Conservation (phyloP, 1,140 invertebrate genomes). For the Diprion similis region DNA sequence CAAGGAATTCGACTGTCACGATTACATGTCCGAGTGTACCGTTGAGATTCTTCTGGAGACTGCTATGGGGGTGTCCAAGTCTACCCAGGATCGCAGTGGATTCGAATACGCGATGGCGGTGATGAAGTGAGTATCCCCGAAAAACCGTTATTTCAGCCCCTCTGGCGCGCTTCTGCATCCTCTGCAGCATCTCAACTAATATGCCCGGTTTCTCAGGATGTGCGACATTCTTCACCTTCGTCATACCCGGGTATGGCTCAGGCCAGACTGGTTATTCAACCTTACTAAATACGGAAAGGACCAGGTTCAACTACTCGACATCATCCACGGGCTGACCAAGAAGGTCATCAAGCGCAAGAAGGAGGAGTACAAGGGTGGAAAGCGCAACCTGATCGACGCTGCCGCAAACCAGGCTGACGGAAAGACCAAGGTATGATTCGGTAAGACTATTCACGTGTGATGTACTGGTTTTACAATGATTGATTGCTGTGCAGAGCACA, state of each 20-base stretch:
- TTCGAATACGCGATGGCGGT: constrained; percentile 85
- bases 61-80: constrained; percentile 81
- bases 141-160: neutral
- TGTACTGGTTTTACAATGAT: constrained; percentile 13
- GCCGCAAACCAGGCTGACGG: constrained; percentile 55
- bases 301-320: constrained; percentile 76
- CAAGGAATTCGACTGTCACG: constrained; percentile 77
- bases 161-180: no score
- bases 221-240: constrained; percentile 84
- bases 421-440: constrained; percentile 31
- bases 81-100: constrained; percentile 76
- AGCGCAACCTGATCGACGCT: constrained; percentile 58
- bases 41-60: constrained; percentile 84
- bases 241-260: constrained; percentile 82
- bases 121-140: constrained; percentile 68
- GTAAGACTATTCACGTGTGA: constrained; percentile 22
- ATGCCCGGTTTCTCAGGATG: constrained; percentile 60
- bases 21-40: constrained; percentile 85
- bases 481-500: constrained; percentile 35
- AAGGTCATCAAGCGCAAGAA: constrained; percentile 81
- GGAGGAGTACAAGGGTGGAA: constrained; percentile 73
- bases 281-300: constrained; percentile 78
- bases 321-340: constrained; percentile 87
- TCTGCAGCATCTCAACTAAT: constrained; percentile 14
- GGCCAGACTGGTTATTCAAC: constrained; percentile 83